Conservation (phyloP, 2,113 vertebrate genomes). For the Charadrius vociferus region DNA sequence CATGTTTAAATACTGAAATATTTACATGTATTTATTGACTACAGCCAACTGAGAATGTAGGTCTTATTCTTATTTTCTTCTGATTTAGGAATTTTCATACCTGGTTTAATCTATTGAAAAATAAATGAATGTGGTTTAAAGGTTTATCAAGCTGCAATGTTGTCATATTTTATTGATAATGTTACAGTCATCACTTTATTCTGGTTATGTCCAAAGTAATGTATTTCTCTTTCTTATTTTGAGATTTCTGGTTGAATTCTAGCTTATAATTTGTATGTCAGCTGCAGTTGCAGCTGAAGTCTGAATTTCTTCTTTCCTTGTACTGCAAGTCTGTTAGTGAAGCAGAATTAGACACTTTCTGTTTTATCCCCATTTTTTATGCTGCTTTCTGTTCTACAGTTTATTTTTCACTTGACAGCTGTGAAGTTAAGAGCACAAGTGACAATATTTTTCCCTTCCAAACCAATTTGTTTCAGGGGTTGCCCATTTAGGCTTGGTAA, state of each 20-base stretch:
- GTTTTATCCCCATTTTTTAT: background rate
- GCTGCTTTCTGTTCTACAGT: background rate
- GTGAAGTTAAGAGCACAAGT: background rate
- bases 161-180: background rate
- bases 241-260: background rate
- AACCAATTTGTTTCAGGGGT: background rate
- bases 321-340: background rate
- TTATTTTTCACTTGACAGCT: background rate
- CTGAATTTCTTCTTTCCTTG: background rate
- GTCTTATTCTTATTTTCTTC: background rate
- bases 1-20: background rate
- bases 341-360: background rate
- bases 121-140: background rate
- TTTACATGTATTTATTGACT: background rate
- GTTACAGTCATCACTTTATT: background rate
- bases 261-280: background rate
- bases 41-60: background rate
- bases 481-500: background rate
- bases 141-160: background rate
- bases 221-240: background rate
- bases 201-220: background rate
- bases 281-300: background rate
- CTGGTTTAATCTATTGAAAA: background rate
- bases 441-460: background rate
- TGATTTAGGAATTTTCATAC: background rate